Conservation (phyloP, 2,888 invertebrate species). For the Sphaerophoria taeniata region DNA sequence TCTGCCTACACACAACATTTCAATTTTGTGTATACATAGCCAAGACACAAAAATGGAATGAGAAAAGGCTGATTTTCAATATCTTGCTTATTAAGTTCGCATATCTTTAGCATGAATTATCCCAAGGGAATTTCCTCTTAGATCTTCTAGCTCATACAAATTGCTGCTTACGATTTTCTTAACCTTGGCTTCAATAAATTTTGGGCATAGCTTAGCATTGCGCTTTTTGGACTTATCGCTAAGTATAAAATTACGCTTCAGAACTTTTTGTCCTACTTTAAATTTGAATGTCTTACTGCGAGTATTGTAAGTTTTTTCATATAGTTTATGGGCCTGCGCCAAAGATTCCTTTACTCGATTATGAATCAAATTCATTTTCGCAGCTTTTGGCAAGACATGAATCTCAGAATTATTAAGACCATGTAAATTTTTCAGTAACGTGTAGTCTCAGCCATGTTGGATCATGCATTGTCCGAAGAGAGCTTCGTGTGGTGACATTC, state of each 20-base stretch:
- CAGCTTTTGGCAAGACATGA: background rate
- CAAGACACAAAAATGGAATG: slow-evolving; percentile 3
- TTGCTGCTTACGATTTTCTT: slow-evolving; percentile 2
- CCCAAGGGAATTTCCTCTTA: background rate
- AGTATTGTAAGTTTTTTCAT: slow-evolving; percentile 13
- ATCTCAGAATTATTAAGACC: slow-evolving; percentile 11
- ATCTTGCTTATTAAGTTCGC: background rate
- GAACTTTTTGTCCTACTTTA: slow-evolving; percentile 4
- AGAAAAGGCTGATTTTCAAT: background rate
- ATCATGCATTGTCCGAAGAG: slow-evolving; percentile 1
- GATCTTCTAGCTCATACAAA: background rate
- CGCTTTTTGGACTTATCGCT: slow-evolving; percentile 6
- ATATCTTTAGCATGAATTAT: slow-evolving; percentile 4
- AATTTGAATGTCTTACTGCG: background rate
- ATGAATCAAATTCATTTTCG: slow-evolving; percentile 2
- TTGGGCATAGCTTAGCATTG: slow-evolving; percentile 7
- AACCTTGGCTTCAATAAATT: slow-evolving; percentile 8
- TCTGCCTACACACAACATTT: slow-evolving; percentile 1
- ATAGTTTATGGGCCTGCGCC: background rate
- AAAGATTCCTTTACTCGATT: slow-evolving; percentile 3
- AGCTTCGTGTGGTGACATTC: slow-evolving; percentile 4
- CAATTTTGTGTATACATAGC: background rate
- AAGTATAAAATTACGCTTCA: slow-evolving; percentile 4
- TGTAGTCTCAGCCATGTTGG: slow-evolving; percentile 7
- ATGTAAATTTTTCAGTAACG: background rate